Base-by-base conservation (phyloP, 2,888 invertebrate species). In the Patella pellucida region DNA sequence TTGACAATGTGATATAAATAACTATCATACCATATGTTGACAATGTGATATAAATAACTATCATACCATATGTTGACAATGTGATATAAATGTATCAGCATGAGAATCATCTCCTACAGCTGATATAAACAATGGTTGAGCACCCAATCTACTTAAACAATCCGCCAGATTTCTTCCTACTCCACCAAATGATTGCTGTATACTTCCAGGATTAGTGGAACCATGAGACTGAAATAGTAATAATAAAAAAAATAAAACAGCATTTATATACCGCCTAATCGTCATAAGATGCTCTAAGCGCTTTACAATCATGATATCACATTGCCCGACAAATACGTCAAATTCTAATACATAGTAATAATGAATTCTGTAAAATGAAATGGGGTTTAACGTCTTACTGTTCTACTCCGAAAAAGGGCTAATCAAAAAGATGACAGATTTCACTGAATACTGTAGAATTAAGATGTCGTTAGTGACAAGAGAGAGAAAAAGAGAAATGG, bases 111-210 rank as follows among this genome's bases (percentile, higher is more conserved):
- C 92, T 0, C 96, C 97, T 3, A 97, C 89, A 0, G 94, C 94
- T 0, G 96, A 95, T 67, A 97, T 92, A 69, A 97, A 93, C 41
- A 93, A 90, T 9, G 88, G 86, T 14, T 87, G 84, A 71, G 93
- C 93, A 54, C 94, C 94, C 51, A 97, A 92, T 85, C 95, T 94
- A 85, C 93, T 93, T 72, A 99, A 92, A 27, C 96, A 96, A 85
- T 97, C 96, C 1, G 96, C 96, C 74, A 98, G 93, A 91, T 99
- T 99, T 72, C 98, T 93, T 0, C 94, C 98, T 0, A 99, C 99
- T 16, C 99, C 99, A 15, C 98, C 98, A 79, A 86, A 89, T 15
- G 88, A 84, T 79, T 89, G 86, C 16, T 78, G 71, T 51, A 89
- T 81, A 54, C 69, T 82, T 2, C 90, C 90, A 16, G 83, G 79